Percentiles rank a stretch among this genome's conserved stretches.
Evolutionary conservation across 2,888 invertebrate genomes (phyloP).

Genomic region (Zootermopsis nevadensis): DNA sequence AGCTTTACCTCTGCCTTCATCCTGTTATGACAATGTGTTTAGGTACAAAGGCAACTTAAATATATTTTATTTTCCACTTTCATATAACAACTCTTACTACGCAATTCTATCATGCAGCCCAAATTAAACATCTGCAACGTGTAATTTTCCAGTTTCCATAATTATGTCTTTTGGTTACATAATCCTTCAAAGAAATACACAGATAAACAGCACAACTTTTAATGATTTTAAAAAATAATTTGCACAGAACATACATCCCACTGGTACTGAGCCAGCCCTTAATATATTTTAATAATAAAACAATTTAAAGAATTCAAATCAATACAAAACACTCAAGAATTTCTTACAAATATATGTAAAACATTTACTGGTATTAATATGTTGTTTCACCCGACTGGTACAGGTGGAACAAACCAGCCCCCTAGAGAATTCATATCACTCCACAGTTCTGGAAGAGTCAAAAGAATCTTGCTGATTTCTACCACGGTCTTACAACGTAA

Average conservation of each 20-base stretch:
- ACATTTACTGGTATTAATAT: background rate
- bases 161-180: background rate
- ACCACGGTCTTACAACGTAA: background rate
- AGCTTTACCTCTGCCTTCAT: no score
- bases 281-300: conserved; percentile 15
- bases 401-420: background rate
- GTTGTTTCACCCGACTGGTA: background rate
- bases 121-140: no score
- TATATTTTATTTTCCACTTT: no score
- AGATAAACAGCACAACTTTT: background rate
- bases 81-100: no score
- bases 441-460: background rate
- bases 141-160: no score
- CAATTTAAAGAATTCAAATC: background rate
- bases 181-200: background rate
- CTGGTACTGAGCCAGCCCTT: background rate
- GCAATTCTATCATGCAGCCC: no score
- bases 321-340: conserved; percentile 24
- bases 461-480: background rate
- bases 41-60: no score
- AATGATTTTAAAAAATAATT: conserved; percentile 8
- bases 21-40: no score
- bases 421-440: background rate
- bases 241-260: background rate
- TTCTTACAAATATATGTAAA: background rate